Base-by-base conservation (phyloP, 2,113 vertebrate genomes). In the Pan paniscus region DNA sequence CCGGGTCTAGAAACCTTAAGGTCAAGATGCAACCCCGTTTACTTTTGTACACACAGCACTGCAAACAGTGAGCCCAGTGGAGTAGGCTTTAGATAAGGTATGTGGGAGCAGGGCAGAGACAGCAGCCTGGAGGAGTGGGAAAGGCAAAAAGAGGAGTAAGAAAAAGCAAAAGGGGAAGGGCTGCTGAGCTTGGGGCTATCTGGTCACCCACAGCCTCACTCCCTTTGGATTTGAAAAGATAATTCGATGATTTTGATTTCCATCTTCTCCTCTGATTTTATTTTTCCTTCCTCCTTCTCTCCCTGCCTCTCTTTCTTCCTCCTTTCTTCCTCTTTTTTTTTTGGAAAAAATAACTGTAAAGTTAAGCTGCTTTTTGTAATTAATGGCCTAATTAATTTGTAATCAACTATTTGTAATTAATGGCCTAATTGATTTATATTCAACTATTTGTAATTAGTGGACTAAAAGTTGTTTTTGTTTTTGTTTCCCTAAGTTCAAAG, bases 391-490 rank as follows among this genome's bases (percentile, higher is more conserved):
- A 64, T 18, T 20, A 55, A 20, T 55, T 55, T 55, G 0, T 55
- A 55, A 55, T 82, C 64, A 88, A 59, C 80, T 84, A 88, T 80
- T 59, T 90, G 46, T 82, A 68, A 90, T 94, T 93, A 93, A 70
- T 89, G 59, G n/a, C 64, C 23, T 91, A 46, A 64, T 61, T 61
- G 27, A 27, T 61, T 61, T 61, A 22, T 61, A 27, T 27, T 27
- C 25, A 61, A 61, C 23, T 27, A 13, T 81, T 67, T 90, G 43
- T 84, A 70, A 93, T 95, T 93, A 89, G 61, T 92, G 64, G 35
- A 68, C 22, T 90, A 43, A 67, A 82, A 70, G 40, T 75, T 95
- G 43, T 81, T 97, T 81, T 75, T 85, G 32, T 95, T 95, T 98
- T 90, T 90, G 52, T 55, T 55, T 55, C 52, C 68, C 80, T 82